Evolutionary conservation across 2,888 invertebrate species (phyloP), one percentile per base, ranked within the genome.

Genomic region (Hylaea fasciaria): DNA sequence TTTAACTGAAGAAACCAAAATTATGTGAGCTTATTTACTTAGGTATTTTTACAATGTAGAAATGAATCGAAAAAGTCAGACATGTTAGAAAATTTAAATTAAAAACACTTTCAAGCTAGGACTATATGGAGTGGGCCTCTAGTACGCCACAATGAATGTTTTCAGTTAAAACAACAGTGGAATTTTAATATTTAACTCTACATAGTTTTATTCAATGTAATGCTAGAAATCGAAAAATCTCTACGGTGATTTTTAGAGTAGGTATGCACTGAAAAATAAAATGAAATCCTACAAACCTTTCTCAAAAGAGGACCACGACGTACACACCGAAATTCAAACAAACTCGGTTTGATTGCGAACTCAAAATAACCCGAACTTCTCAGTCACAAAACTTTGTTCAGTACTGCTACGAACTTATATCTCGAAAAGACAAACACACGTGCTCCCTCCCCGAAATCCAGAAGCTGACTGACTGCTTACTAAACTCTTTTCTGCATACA

Each of bases 311-410:
- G 70, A 66, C 57, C 50, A 66, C 51, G 57, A 69, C 67, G 64
- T 22, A 22, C 72, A 74, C 75, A 73, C 74, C 68, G 62, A 64
- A 79, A 74, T 69, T 69, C 69, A 65, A 74, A 73, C 66, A 65
- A 74, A 71, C 70, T 77, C 69, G 47, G 62, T 64, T 62, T 69
- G 64, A 74, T 71, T 68, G 62, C 61, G 43, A 77, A 75, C 71
- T 74, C 63, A 64, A 68, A 71, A 71, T 72, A 75, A 78, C 78
- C 73, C 50, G 65, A 78, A 73, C 72, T 74, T 73, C 72, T 68
- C 69, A 70, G 69, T 71, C 80, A 83, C 83, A 72, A 82, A 84
- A 85, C 84, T 85, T 85, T 78, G 66, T 76, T 76, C 62, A 73
- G 65, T 66, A 71, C 66, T 69, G 70, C 70, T 70, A 72, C 80